Base-by-base conservation (phyloP, 2,797 vertebrate genomes). In the Syncerus caffer region DNA sequence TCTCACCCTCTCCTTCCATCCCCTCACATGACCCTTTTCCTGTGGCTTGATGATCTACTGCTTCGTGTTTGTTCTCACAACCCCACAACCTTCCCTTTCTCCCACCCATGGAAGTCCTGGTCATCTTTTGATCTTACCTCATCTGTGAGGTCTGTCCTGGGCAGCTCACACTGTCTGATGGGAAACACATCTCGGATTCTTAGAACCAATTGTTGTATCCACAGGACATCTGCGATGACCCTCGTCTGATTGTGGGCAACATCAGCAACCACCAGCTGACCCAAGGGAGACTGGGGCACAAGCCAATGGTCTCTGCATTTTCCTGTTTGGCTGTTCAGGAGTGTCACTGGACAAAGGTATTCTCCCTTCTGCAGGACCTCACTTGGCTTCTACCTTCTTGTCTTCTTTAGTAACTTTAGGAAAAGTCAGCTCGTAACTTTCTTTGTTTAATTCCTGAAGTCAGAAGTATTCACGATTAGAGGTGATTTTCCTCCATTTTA, bases 301-400 rank as follows among this genome's bases (percentile, higher is more conserved):
- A 99, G 98, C 99, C 99, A 99, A 99, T 99, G 97, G 99, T 99
- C 71, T 99, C 99, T 10, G 99, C 99, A 0, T 99, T 99, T 97
- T 99, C 99, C 91, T 99, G 99, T 96, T 97, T 99, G 98, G 99
- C 99, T n/a, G 98, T 99, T 93, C 99, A 99, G 97, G 98, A 99
- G 50, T 16, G 98, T 57, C 99, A 99, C 58, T 99, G 99, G 99
- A 99, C 99, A 98, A 99, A 99, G 99, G 99, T 99, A 93, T 53
- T n/a, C 2, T 34, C 27, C 9, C 15, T 82, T 55, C 27, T 85
- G 10, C 38, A 34, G 45, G 16, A 83, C 31, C 13, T 95, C 50
- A 85, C 31, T 91, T 47, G 58, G 17, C 45, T 96, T 94, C 9
- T 2, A 80, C 7, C 19, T 89, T 90, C 34, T 92, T 96, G 51